Conservation (phyloP, 2,888 invertebrate genomes). For the Tineola bisselliella region DNA sequence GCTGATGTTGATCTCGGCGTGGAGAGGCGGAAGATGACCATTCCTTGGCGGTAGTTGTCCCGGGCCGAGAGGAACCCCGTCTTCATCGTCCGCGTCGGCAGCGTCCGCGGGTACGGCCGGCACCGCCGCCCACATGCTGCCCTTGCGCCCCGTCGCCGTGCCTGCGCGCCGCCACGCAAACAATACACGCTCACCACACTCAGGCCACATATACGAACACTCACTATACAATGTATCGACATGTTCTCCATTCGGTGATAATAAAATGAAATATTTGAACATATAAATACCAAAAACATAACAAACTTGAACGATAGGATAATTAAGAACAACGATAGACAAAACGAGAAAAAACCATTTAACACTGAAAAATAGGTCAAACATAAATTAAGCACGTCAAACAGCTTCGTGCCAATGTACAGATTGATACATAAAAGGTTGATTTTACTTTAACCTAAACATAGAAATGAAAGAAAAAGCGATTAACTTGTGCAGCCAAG, state of each 20-base stretch:
- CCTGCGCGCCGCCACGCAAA: slow-evolving; percentile 30
- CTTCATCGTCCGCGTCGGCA: slow-evolving; percentile 47
- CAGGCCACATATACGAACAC: slow-evolving; percentile 17
- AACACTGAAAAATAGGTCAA: slow-evolving; percentile 42
- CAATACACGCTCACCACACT: slow-evolving; percentile 23
- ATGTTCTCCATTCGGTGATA: slow-evolving; percentile 13
- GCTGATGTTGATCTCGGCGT: slow-evolving; percentile 87
- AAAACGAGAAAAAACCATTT: slow-evolving; percentile 51
- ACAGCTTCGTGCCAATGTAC: slow-evolving; percentile 65
- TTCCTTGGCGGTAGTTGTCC: slow-evolving; percentile 84
- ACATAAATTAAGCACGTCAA: slow-evolving; percentile 66
- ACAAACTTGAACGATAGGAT: slow-evolving; percentile 19
- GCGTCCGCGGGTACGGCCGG: slow-evolving; percentile 51
- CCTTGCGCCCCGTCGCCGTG: slow-evolving; percentile 65
- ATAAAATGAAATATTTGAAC: slow-evolving; percentile 1
- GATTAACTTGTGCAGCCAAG: slow-evolving; percentile 63
- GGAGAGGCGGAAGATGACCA: slow-evolving; percentile 73
- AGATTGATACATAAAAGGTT: slow-evolving; percentile 49
- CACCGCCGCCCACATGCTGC: slow-evolving; percentile 66
- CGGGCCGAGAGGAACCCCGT: slow-evolving; percentile 74
- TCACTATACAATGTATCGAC: neutral
- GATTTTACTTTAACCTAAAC: slow-evolving; percentile 52
- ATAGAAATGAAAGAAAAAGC: slow-evolving; percentile 65
- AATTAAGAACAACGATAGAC: slow-evolving; percentile 18
- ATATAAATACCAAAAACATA: slow-evolving; percentile 22